These are phyloP conservation scores for Conistra vaccinii DNA, from an alignment of 2,888 invertebrate genomes.

Conservation along the genomic window DNA sequence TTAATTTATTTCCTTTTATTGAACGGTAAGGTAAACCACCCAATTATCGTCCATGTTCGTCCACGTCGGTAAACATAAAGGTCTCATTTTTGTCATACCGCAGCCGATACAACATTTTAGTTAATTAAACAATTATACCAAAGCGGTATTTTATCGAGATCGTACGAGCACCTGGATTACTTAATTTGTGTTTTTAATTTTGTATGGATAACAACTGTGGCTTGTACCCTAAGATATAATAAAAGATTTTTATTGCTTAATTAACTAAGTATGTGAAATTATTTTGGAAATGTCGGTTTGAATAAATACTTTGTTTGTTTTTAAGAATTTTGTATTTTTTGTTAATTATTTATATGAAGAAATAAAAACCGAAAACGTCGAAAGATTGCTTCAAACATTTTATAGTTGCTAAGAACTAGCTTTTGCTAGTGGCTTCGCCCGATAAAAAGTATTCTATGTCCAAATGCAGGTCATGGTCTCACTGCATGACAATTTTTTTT, in stretches of 20 bases:
- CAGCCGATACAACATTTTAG: conserved; percentile 50
- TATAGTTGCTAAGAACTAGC: neutral
- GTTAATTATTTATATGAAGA: neutral
- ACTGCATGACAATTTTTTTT: too few relatives aligned
- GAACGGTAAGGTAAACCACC: conserved; percentile 49
- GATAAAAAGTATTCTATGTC: too few relatives aligned
- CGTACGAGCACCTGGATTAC: conserved; percentile 52
- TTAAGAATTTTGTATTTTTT: neutral
- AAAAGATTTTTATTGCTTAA: conserved; percentile 52
- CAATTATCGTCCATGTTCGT: conserved; percentile 53
- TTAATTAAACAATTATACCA: conserved; percentile 62
- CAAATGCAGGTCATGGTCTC: too few relatives aligned
- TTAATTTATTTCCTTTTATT: conserved; percentile 47
- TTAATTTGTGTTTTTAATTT: conserved; percentile 52
- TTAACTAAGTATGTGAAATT: conserved; percentile 31
- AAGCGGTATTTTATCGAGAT: conserved; percentile 61
- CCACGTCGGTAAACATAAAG: conserved; percentile 49
- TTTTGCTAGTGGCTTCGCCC: too few relatives aligned
- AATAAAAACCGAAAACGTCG: neutral
- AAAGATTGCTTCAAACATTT: neutral
- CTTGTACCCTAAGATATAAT: conserved; percentile 43
- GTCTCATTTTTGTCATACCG: conserved; percentile 58
- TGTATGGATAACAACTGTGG: conserved; percentile 43
- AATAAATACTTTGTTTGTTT: conserved; percentile 11
- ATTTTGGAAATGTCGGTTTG: neutral